Evolutionary conservation across 92 coral and sea anemone species (phyloP).

Genomic region (Bergia puertoricense): DNA sequence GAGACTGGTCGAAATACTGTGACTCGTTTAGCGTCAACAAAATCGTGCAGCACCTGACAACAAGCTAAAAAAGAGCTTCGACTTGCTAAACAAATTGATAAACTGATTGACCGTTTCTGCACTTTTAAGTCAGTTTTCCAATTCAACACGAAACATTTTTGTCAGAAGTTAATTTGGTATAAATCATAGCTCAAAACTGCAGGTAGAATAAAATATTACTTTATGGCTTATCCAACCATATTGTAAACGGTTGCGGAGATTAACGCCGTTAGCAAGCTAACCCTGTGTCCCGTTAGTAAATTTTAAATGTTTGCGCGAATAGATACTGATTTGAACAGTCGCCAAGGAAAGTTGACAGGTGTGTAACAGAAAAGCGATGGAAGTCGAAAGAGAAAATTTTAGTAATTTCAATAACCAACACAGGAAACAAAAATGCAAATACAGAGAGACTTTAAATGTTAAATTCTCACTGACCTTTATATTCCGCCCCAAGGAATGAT

Average conservation of each 20-base stretch:
- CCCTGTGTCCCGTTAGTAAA: not conserved
- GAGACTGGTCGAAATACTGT: not conserved
- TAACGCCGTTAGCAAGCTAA: not conserved
- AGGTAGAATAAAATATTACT: too few relatives aligned
- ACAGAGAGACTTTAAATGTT: not conserved
- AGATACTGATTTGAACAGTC: not conserved
- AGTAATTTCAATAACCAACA: not conserved
- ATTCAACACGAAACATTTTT: not conserved
- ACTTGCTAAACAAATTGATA: not conserved
- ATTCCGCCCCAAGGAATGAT: conserved; percentile 81
- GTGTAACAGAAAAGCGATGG: not conserved
- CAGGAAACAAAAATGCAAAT: not conserved
- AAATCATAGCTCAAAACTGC: not conserved
- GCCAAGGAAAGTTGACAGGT: not conserved
- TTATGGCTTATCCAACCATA: not conserved
- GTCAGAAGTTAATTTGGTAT: not conserved
- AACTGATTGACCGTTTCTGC: not conserved
- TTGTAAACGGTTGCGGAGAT: not conserved
- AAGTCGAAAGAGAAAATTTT: not conserved
- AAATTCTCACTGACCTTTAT: conserved; percentile 63
- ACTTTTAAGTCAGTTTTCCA: not conserved
- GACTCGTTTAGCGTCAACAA: not conserved
- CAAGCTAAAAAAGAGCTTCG: not conserved
- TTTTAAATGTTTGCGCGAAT: not conserved
- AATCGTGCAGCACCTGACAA: not conserved